Base-by-base conservation (phyloP, 2,888 invertebrate genomes). In the Mystacides longicornis region DNA sequence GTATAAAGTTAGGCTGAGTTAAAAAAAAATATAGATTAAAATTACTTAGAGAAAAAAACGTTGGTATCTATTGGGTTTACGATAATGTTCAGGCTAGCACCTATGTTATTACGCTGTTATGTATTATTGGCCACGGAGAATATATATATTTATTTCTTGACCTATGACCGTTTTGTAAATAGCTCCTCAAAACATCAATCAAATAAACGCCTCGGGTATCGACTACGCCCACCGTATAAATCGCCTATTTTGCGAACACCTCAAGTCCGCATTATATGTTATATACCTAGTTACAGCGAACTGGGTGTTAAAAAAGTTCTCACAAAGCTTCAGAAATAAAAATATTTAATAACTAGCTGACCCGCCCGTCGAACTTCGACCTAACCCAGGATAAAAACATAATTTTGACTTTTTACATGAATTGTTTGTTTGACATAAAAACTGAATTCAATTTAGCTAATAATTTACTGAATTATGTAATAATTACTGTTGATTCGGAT, bases 241-340 rank as follows among this genome's bases (percentile, higher is more conserved):
- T 59, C 59, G 51, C 45, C 51, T 54, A 54, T 57, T 57, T 59
- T 47, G 59, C 56, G 56, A 59, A 59, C 56, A 59, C 59, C 54
- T 56, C 42, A 49, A 53, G 37, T 37, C 37, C 37, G 16, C 14
- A 37, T 7, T 27, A 27, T n/a, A n/a, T n/a, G n/a, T 27, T 27
- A 27, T 27, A 27, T n/a, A n/a, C n/a, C n/a, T n/a, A n/a, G n/a
- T n/a, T n/a, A n/a, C n/a, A n/a, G n/a, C n/a, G n/a, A n/a, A n/a
- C n/a, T n/a, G n/a, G n/a, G n/a, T n/a, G n/a, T n/a, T n/a, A n/a
- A n/a, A n/a, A n/a, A n/a, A n/a, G n/a, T n/a, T n/a, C n/a, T n/a
- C n/a, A n/a, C n/a, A n/a, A n/a, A n/a, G n/a, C n/a, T n/a, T n/a
- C n/a, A n/a, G n/a, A n/a, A n/a, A n/a, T n/a, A n/a, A n/a, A n/a